Evolutionary conservation across 2,113 vertebrate species (phyloP), one percentile per base, ranked within the genome.

Genomic region (Andinoacara biseriatus): DNA sequence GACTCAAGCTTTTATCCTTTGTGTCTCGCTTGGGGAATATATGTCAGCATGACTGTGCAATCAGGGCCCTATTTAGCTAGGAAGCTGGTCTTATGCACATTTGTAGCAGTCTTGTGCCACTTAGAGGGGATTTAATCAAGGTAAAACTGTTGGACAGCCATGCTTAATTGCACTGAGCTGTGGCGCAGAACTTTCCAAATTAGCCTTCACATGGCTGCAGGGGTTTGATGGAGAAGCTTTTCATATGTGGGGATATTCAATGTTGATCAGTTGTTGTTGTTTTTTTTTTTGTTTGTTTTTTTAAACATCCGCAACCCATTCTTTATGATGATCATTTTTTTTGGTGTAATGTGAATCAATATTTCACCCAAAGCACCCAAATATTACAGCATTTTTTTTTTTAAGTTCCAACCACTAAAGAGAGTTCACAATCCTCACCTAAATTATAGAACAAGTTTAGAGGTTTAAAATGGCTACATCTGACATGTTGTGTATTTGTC

Each of bases 141-240:
- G 69, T 75, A 75, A 75, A 82, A 24, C n/a, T 72, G 22, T 57
- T 62, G 43, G 67, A 81, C 57, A 56, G 58, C 46, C 43, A 38
- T 82, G 58, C 58, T 75, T 82, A 82, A 82, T 82, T 82, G 17
- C 58, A 56, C 69, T 52, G n/a, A 33, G 49, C 69, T 82, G 31
- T 62, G 24, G 52, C 17, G 1, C 33, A 74, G 57, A 67, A 61
- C 31, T 61, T 62, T 46, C 78, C 40, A 75, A 80, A 85, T 85
- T 72, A 74, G 46, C 67, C 26, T 62, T 75, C 52, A 46, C 26
- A 17, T 54, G 52, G n/a, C 67, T 80, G 35, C 52, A 49, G 58
- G 46, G 46, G 43, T 75, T 75, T 80, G 57, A 80, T 80, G 13
- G 54, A 56, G 63, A 58, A 54, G 56, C 35, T 74, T 40, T 76